Evolutionary conservation across 2,113 vertebrate species (phyloP).

Genomic region (Panthera uncia): DNA sequence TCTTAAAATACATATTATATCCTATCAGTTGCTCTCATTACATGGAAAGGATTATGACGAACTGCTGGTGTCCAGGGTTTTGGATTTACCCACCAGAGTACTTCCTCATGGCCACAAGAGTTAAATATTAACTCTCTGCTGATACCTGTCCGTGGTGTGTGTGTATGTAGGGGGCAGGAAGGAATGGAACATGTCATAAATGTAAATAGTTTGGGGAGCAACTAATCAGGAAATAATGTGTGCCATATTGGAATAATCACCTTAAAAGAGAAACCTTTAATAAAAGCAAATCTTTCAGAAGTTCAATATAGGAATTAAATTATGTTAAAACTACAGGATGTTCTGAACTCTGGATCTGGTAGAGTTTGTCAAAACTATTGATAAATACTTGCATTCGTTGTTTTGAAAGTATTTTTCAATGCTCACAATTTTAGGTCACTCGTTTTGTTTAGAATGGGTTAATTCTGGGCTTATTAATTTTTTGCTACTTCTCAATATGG

Average conservation of each 20-base stretch:
- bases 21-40: constrained; percentile 38
- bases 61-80: not conserved
- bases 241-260: not conserved
- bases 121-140: constrained; percentile 65
- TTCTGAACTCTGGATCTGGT: not conserved
- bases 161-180: not conserved
- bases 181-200: not conserved
- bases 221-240: constrained; percentile 16
- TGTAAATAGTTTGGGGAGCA: not conserved
- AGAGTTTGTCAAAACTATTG: not conserved
- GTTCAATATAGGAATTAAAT: not conserved
- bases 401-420: constrained; percentile 40
- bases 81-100: constrained; percentile 20
- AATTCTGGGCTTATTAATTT: not conserved
- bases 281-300: constrained; percentile 29
- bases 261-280: not conserved
- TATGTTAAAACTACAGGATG: constrained; percentile 34
- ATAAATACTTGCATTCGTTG: not conserved
- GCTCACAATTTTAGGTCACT: not conserved
- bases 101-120: constrained; percentile 26
- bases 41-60: constrained; percentile 22
- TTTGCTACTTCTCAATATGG: not conserved
- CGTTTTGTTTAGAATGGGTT: constrained; percentile 5
- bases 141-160: not conserved
- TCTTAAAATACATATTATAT: not conserved